Evolutionary conservation across 1,140 invertebrate genomes (phyloP), one percentile per base, ranked within the genome.

Genomic region (Pseudoatta argentina): DNA sequence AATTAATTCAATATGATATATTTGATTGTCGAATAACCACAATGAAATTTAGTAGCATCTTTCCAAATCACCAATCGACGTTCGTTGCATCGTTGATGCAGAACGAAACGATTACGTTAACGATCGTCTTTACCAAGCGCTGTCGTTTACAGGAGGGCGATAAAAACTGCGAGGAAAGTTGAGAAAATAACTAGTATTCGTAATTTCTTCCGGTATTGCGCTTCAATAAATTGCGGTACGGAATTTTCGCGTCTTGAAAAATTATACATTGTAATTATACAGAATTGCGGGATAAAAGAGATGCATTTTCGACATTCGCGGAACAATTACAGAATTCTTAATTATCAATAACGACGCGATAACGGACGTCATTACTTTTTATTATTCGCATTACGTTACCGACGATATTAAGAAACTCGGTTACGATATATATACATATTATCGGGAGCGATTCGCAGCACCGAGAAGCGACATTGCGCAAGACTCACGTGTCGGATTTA

Each of bases 31-130:
- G 24, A 34, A 39, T 27, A 63, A 63, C 8, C 21, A 61, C 39
- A 16, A n/a, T 39, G 57, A 71, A 55, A 71, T 66, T 30, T 66
- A 34, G 21, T 27, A 6, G 7, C 24, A 30, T 73, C 72, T 34
- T 21, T 14, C 5, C 21, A 12, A 14, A 18, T 21, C 1, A 21
- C 39, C 39, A 24, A 57, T 44, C 64, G 24, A 24, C 39, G 61
- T 51, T 53, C 0, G 30, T 72, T 30, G 53, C 66, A 72, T 67
- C 76, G 24, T 24, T 30, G 55, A 64, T 64, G 76, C 77, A 81
- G 77, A 86, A 86, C 77, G 66, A 72, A 86, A 79, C 63, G 83
- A 86, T 86, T 81, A 81, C 16, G 64, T 81, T 64, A 86, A 79
- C 39, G 85, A 67, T 81, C 76, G 66, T 51, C 27, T 64, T 64